A percentile compares a stretch with the other conserved stretches of the same genome.
phyloP scores from a whole-genome alignment of 1,140 invertebrate species.

The Stegodyphus dumicola region DNA sequence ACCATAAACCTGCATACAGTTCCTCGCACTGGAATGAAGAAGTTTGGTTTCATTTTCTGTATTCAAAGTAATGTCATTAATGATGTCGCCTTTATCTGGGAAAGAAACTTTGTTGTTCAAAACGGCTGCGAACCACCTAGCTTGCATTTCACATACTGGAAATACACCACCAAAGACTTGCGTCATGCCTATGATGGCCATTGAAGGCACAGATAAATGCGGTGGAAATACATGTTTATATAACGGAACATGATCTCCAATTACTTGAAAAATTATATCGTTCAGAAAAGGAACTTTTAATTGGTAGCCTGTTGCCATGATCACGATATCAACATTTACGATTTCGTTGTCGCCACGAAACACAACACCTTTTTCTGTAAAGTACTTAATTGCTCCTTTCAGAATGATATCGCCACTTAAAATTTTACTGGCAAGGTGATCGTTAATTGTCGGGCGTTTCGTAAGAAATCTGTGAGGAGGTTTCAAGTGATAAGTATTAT shows the following conservation, averaged over 20 bases:
- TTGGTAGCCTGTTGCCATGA: conserved; percentile 64
- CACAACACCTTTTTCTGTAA: conserved; percentile 66
- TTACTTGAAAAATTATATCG: conserved; percentile 60
- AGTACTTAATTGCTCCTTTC: conserved; percentile 67
- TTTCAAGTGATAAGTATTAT: conserved; percentile 69
- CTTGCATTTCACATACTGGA: conserved; percentile 71
- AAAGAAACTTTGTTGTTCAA: conserved; percentile 62
- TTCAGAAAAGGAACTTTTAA: conserved; percentile 62
- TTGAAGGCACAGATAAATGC: conserved; percentile 63
- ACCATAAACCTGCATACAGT: conserved; percentile 69
- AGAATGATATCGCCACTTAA: conserved; percentile 67
- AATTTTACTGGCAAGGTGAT: conserved; percentile 71
- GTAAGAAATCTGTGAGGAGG: conserved; percentile 68
- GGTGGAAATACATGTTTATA: conserved; percentile 70
- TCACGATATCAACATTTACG: conserved; percentile 59
- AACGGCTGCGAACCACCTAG: conserved; percentile 62
- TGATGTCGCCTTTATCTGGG: conserved; percentile 66
- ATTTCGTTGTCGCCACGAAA: conserved; percentile 63
- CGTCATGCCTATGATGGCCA: conserved; percentile 71
- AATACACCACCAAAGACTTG: conserved; percentile 71
- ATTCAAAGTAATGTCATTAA: conserved; percentile 67
- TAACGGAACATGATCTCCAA: conserved; percentile 69
- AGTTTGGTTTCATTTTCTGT: conserved; percentile 45
- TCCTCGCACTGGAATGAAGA: conserved; percentile 66
- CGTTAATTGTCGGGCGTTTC: conserved; percentile 72